Conservation (phyloP, 2,888 invertebrate species). For the Brachynemurus nebulosus region DNA sequence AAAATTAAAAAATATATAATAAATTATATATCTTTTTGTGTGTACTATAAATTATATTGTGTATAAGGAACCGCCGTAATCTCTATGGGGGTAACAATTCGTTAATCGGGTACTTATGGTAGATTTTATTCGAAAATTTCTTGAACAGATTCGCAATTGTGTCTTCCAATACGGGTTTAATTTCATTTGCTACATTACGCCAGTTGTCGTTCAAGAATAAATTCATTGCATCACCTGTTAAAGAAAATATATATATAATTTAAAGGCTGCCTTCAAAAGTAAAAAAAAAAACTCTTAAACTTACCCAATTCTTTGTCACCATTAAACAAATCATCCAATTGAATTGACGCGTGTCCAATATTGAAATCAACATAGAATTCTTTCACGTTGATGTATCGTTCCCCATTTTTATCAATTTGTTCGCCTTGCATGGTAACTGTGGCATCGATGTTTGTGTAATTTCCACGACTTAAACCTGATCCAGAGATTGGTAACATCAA, state of each 20-base stretch:
- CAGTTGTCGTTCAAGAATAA: slow-evolving; percentile 65
- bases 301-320: slow-evolving; percentile 51
- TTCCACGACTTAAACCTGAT: slow-evolving; percentile 48
- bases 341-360: slow-evolving; percentile 47
- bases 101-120: slow-evolving; percentile 41
- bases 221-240: slow-evolving; percentile 54
- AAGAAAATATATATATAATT: slow-evolving; percentile 5
- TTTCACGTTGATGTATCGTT: slow-evolving; percentile 44
- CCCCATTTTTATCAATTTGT: slow-evolving; percentile 34
- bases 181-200: slow-evolving; percentile 52
- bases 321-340: slow-evolving; percentile 57
- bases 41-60: no score
- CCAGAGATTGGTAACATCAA: slow-evolving; percentile 62
- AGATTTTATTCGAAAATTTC: slow-evolving; percentile 43
- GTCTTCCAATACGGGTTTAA: slow-evolving; percentile 55
- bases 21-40: no score
- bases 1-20: no score
- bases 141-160: slow-evolving; percentile 42
- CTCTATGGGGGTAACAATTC: slow-evolving; percentile 36
- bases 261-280: no score
- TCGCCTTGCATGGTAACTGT: slow-evolving; percentile 45
- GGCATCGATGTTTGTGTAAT: slow-evolving; percentile 59
- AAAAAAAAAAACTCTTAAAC: no score
- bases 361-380: slow-evolving; percentile 51
- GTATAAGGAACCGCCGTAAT: no score